Evolutionary conservation across 2,797 vertebrate genomes (phyloP).

Genomic region (Tympanoctomys barrerae): DNA sequence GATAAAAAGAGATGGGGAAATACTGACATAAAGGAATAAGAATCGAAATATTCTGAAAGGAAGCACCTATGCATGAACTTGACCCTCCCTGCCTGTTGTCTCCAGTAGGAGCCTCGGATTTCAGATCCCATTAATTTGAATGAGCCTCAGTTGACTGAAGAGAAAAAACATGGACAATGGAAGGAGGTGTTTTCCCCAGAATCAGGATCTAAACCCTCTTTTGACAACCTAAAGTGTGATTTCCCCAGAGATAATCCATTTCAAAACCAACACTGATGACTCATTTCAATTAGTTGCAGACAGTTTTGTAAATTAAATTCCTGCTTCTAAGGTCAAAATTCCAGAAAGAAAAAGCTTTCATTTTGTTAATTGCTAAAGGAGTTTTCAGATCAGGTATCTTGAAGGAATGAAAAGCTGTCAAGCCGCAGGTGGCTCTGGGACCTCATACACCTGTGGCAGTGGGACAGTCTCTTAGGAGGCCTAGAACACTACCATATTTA

Average conservation of each 20-base stretch:
- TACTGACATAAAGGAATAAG: background rate
- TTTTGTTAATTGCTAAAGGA: constrained; percentile 61
- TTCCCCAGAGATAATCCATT: constrained; percentile 64
- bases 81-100: background rate
- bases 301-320: constrained; percentile 68
- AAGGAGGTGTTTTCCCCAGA: constrained; percentile 7
- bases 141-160: background rate
- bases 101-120: background rate
- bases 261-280: constrained; percentile 63
- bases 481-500: background rate
- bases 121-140: constrained; percentile 45
- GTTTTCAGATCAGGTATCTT: background rate
- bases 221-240: constrained; percentile 45
- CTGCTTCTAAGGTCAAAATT: constrained; percentile 62
- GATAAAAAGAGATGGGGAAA: background rate
- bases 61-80: background rate
- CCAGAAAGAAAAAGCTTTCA: constrained; percentile 46
- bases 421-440: background rate
- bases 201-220: constrained; percentile 41
- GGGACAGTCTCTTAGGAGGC: background rate
- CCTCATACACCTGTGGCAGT: background rate
- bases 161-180: constrained; percentile 43
- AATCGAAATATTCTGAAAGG: background rate
- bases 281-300: constrained; percentile 71
- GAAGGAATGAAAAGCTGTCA: background rate